A percentile compares a stretch with the other conserved stretches of the same genome.
phyloP scores from a whole-genome alignment of 2,113 vertebrate genomes.

The Silurus glanis region DNA sequence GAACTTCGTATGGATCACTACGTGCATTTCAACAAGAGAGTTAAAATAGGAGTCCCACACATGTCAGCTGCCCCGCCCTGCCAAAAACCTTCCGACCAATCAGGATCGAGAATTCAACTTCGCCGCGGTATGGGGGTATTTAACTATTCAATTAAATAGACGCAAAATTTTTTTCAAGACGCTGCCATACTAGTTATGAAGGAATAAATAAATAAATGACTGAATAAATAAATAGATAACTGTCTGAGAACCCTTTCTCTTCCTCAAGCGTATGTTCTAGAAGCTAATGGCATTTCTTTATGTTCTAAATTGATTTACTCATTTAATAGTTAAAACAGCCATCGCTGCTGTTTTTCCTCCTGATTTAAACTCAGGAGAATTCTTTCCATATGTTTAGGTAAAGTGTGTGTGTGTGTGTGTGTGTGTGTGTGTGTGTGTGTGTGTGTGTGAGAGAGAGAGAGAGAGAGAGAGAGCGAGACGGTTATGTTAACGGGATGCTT shows the following conservation, averaged over 20 bases:
- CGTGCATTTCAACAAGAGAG: too few relatives aligned
- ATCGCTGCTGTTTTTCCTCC: not conserved
- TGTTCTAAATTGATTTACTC: not conserved
- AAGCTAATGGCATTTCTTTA: not conserved
- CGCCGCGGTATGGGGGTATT: not conserved
- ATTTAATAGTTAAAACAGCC: not conserved
- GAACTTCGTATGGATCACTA: too few relatives aligned
- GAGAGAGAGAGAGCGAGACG: not conserved
- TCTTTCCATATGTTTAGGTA: conserved; percentile 2
- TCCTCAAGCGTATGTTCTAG: not conserved
- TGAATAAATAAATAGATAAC: not conserved
- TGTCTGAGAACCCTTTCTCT: not conserved
- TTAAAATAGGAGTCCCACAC: not conserved
- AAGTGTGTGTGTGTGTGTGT: conserved; percentile 19
- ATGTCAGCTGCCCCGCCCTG: too few relatives aligned
- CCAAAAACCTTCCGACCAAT: not conserved
- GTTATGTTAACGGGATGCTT: conserved; percentile 3
- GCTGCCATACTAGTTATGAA: not conserved
- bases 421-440: not conserved
- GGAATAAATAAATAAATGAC: not conserved
- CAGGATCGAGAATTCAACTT: not conserved
- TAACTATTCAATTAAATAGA: not conserved
- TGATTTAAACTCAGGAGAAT: not conserved
- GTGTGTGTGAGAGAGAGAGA: not conserved
- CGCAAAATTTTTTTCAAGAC: not conserved